Base-by-base conservation (phyloP, 1,140 invertebrate species). In the Physella acuta region DNA sequence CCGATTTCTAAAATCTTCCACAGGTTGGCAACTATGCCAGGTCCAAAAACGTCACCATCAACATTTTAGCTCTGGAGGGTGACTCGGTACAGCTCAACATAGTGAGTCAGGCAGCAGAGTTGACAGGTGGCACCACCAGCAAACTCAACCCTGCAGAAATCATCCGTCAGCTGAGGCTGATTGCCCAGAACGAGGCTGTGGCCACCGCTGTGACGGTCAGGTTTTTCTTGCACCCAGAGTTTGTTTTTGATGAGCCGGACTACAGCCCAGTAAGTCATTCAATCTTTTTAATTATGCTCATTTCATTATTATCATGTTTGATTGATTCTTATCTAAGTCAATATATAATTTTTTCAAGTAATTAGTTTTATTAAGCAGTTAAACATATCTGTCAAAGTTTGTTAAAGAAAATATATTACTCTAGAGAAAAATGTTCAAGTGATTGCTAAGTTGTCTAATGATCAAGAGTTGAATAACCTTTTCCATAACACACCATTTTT, bases 151-250 rank as follows among this genome's bases (percentile, higher is more conserved):
- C 81, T 30, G 49, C 76, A n/a, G 81, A 81, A 63, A 77, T 82
- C 28, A 75, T 78, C 44, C 59, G 81, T 26, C 78, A 82, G 71
- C 68, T 82, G 24, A 71, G 81, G 0, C 60, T 77, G 16, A 81
- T 82, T 53, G 75, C 75, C 11, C 81, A 82, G 72, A 82, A 82
- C 66, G 72, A 76, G 37, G 53, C 79, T 26, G 75, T 82, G n/a
- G 81, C 81, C n/a, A 78, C 76, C 39, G 70, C 71, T 66, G 79
- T 81, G 11, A 72, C 76, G 26, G 76, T 80, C 0, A 74, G 68
- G 17, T 74, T 80, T 34, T 71, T 76, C 33, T 68, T 82, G 28
- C 79, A 81, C 69, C 76, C 76, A 8, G 70, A 76, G 20, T 68
- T 82, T 24, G 70, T 76, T 33, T 79, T 81, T 72, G 78, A 79